A percentile compares a stretch with the other conserved stretches of the same genome.
These are phyloP conservation scores for Rhodophaea formosa DNA, from an alignment of 2,888 invertebrate genomes.

Conservation along the genomic window DNA sequence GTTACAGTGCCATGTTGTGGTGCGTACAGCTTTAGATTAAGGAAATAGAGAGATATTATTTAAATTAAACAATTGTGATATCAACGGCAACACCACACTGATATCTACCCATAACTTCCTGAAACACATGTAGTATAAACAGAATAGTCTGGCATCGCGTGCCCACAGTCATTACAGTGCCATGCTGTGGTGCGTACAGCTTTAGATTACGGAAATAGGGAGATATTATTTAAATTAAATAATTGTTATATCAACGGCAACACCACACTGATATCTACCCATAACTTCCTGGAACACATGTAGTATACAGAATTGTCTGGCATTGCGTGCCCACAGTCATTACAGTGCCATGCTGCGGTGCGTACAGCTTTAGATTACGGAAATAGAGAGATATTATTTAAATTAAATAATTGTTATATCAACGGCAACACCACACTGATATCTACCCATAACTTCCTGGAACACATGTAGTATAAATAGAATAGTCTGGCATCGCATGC, in stretches of 20 bases:
- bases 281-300: conserved; percentile 33
- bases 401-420: too few relatives aligned
- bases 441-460: conserved; percentile 29
- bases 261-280: conserved; percentile 1
- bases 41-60: background rate
- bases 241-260: too few relatives aligned
- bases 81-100: background rate
- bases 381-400: background rate
- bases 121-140: conserved; percentile 29
- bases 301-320: conserved; percentile 18
- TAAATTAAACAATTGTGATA: too few relatives aligned
- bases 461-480: too few relatives aligned
- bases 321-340: conserved; percentile 12
- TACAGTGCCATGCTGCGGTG: conserved; percentile 7
- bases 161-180: conserved; percentile 7
- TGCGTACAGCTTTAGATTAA: background rate
- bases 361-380: background rate
- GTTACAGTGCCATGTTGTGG: conserved; percentile 5
- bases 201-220: background rate
- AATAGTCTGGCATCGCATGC: conserved; percentile 9
- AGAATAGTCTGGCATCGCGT: conserved; percentile 9
- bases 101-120: conserved; percentile 27
- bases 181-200: conserved; percentile 4
- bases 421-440: background rate
- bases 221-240: background rate